Evolutionary conservation across 2,113 vertebrate species (phyloP).

Genomic region (Tringa solitaria): DNA sequence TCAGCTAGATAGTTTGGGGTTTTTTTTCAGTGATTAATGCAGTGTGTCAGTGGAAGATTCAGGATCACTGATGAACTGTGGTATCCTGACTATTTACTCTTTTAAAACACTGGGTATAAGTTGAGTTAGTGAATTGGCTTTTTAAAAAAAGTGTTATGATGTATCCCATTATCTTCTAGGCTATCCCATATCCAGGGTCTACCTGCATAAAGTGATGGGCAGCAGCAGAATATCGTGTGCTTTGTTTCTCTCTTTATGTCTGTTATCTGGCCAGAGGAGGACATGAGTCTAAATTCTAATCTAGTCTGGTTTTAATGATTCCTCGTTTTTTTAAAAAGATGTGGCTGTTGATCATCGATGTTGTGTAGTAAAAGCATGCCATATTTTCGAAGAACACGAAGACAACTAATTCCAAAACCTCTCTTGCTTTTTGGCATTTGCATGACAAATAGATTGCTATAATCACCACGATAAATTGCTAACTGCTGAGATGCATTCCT

Average conservation of each 20-base stretch:
- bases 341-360: neutral
- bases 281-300: neutral
- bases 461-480: neutral
- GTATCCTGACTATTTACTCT: neutral
- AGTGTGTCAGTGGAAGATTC: neutral
- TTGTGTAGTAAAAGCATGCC: neutral
- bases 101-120: neutral
- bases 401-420: neutral
- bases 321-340: neutral
- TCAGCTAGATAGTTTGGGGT: neutral
- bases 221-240: neutral
- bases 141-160: neutral
- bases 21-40: neutral
- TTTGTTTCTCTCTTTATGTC: neutral
- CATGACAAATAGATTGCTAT: neutral
- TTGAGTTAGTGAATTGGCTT: neutral
- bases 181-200: neutral
- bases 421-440: conserved; percentile 5
- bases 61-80: neutral
- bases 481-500: conserved; percentile 34
- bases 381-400: neutral
- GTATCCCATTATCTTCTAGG: fast-evolving
- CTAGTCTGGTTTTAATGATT: neutral
- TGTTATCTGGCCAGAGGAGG: neutral
- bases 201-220: neutral